Base-by-base conservation (phyloP, 2,113 vertebrate genomes). In the Rhea pennata region DNA sequence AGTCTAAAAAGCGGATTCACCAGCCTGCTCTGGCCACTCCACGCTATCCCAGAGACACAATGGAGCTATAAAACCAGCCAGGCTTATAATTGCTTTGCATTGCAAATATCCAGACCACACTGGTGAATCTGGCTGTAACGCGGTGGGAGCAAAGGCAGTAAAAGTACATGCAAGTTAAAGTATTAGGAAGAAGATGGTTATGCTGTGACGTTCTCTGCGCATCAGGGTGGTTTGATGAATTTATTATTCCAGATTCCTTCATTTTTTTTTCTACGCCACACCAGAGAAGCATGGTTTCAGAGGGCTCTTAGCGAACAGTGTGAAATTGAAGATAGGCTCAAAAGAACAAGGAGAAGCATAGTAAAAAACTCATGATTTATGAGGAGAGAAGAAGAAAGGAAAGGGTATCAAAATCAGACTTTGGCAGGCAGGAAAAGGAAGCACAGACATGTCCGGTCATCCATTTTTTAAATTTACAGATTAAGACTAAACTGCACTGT, bases 11-110 rank as follows among this genome's bases (percentile, higher is more conserved):
- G 33, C 17, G 22, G 71, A 29, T 82, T 54, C 72, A 40, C 42
- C 29, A 12, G n/a, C 44, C 59, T 5, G 29, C 42, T 61, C 70
- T 0, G 0, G 59, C 92, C 59, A 6, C 23, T 76, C 65, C 9
- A 0, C 0, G 3, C 54, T 26, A 8, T 44, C 23, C 85, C 64
- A 24, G 64, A 10, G 87, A 61, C 80, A 62, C 77, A 36, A 20
- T 1, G 36, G 46, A 80, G 86, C 82, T 77, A 6, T 33, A 27
- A 87, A 91, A 50, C 50, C 69, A 70, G 54, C 76, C 64, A 24
- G 64, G 31, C 40, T 50, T 74, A 77, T 67, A 19, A 94, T 64
- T 66, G 84, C 79, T 90, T 71, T 70, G 76, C 82, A 59, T 54
- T 71, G 22, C 87, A 20, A 59, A 20, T 2, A 8, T 12, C 80